These are phyloP conservation scores for Acleris sparsana DNA, from an alignment of 2,888 invertebrate species.

Conservation along the genomic window DNA sequence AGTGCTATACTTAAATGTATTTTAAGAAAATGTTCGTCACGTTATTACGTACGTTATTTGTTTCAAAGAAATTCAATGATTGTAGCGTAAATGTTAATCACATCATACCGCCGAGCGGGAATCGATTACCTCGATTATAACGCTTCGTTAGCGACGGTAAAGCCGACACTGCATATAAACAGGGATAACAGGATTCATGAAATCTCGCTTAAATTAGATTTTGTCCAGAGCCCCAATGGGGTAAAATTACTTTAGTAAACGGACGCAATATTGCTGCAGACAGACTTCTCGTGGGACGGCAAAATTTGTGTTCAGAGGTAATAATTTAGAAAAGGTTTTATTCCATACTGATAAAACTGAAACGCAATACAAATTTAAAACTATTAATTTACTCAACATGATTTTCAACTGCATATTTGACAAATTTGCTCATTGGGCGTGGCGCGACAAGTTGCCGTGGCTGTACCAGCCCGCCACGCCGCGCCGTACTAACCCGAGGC, in stretches of 20 bases:
- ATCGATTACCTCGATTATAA: constrained; percentile 43
- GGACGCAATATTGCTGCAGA: constrained; percentile 6
- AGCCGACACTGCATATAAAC: constrained; percentile 26
- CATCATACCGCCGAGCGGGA: constrained; percentile 40
- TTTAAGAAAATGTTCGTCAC: no score
- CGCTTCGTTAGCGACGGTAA: constrained; percentile 34
- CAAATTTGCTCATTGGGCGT: no score
- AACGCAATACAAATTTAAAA: no score
- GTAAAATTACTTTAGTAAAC: constrained; percentile 18
- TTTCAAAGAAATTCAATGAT: background rate
- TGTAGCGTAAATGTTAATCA: constrained; percentile 38
- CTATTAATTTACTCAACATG: no score
- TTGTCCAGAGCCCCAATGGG: constrained; percentile 21
- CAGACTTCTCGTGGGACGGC: background rate
- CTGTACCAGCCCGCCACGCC: no score
- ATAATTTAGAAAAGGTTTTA: background rate
- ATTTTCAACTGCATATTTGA: no score
- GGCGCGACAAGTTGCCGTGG: no score
- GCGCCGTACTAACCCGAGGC: no score
- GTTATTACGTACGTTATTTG: no score
- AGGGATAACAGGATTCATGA: constrained; percentile 25
- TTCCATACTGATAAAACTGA: no score
- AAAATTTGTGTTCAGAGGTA: background rate
- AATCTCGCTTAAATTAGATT: constrained; percentile 33
- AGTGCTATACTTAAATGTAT: no score